These are phyloP conservation scores for Deilephila porcellus DNA, from an alignment of 2,888 invertebrate species.

Conservation along the genomic window DNA sequence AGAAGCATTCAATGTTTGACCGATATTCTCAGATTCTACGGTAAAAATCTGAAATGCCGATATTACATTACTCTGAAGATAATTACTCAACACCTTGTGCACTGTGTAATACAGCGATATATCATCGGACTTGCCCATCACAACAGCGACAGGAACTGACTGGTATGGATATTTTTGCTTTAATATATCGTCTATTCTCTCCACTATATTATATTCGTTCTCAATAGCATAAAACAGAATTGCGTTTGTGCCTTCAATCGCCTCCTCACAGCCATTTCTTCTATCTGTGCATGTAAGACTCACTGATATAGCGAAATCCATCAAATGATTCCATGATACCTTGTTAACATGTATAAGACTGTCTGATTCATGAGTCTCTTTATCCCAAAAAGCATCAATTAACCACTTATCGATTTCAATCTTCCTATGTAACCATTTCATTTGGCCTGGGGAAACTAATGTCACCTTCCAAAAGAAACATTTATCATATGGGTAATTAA, in stretches of 20 bases:
- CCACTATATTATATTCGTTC: conserved; percentile 53
- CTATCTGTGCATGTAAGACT: conserved; percentile 61
- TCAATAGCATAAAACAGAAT: conserved; percentile 70
- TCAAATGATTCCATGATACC: conserved; percentile 78
- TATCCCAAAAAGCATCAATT: conserved; percentile 73
- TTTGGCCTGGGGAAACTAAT: conserved; percentile 82
- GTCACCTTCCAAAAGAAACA: conserved; percentile 86
- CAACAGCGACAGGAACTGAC: conserved; percentile 70
- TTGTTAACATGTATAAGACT: conserved; percentile 70
- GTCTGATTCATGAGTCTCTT: conserved; percentile 62
- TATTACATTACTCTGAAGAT: conserved; percentile 62
- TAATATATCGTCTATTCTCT: conserved; percentile 62
- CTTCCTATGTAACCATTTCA: conserved; percentile 71
- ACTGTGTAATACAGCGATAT: conserved; percentile 46
- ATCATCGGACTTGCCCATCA: conserved; percentile 60
- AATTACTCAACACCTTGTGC: conserved; percentile 55
- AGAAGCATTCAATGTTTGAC: conserved; percentile 57
- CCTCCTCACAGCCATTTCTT: conserved; percentile 54
- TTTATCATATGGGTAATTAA: conserved; percentile 71
- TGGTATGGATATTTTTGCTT: conserved; percentile 72
- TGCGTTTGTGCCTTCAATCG: conserved; percentile 76
- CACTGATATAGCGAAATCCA: conserved; percentile 79
- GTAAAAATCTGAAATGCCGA: conserved; percentile 68
- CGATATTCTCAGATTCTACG: conserved; percentile 59
- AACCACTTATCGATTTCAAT: conserved; percentile 79